A percentile compares a stretch with the other conserved stretches of the same genome.
These are phyloP conservation scores for Saxidomus purpurata DNA, from an alignment of 1,140 invertebrate species.

Conservation along the genomic window DNA sequence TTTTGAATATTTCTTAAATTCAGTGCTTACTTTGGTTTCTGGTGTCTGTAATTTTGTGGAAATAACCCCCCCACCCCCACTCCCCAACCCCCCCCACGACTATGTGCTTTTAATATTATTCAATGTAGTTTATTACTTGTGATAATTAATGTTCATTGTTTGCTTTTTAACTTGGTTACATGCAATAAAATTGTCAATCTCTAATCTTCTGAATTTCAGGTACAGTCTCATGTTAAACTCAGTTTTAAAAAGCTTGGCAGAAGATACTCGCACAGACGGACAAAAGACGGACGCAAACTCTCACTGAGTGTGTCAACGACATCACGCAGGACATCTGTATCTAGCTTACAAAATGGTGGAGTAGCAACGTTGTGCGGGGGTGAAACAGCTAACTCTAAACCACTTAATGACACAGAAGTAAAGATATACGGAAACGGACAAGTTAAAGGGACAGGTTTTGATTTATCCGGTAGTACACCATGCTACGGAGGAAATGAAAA, in stretches of 20 bases:
- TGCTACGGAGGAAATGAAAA: not conserved
- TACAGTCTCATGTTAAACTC: not conserved
- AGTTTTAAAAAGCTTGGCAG: not conserved
- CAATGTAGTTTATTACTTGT: no score
- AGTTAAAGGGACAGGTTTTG: not conserved
- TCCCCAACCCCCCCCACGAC: no score
- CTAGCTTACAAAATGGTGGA: not conserved
- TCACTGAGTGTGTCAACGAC: not conserved
- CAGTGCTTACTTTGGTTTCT: no score
- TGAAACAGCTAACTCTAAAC: not conserved
- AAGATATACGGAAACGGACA: not conserved
- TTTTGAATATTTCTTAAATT: no score
- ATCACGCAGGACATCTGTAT: conserved; percentile 9
- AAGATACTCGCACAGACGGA: not conserved
- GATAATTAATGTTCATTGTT: no score
- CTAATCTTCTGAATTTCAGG: no score
- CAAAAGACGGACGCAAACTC: not conserved
- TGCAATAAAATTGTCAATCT: no score
- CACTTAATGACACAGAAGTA: not conserved
- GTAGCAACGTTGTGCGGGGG: not conserved
- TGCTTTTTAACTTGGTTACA: no score
- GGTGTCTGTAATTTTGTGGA: no score
- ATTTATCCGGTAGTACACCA: not conserved
- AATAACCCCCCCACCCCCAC: no score
- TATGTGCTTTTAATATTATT: no score